A percentile compares a stretch with the other conserved stretches of the same genome.
phyloP scores from a whole-genome alignment of 2,113 vertebrate species.

The Piliocolobus tephrosceles region DNA sequence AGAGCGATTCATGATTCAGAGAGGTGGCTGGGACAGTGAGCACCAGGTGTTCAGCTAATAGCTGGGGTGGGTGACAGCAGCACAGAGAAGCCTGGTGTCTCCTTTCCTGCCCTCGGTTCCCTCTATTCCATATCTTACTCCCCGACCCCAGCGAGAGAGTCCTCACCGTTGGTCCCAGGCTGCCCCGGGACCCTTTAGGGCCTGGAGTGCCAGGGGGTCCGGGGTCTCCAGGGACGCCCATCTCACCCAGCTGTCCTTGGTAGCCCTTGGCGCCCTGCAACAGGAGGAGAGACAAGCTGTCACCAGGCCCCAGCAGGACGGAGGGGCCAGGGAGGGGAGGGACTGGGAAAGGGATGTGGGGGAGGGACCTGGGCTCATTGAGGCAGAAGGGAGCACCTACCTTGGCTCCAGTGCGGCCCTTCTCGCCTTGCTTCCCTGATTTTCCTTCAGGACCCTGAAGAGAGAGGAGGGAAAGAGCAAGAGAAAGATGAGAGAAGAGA shows the following conservation, averaged over 20 bases:
- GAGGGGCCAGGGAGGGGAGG: neutral
- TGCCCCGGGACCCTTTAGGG: conserved; percentile 97
- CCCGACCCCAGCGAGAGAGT: conserved; percentile 39
- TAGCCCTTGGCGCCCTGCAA: conserved; percentile 95
- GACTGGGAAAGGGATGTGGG: neutral
- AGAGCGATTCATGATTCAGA: neutral
- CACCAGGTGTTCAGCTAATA: fast-evolving
- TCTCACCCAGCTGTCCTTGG: conserved; percentile 95
- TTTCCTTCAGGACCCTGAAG: conserved; percentile 95
- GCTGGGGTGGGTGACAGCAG: fast-evolving
- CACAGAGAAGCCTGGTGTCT: no score
- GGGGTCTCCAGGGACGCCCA: conserved; percentile 89
- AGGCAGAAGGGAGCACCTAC: conserved; percentile 74
- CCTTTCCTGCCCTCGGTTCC: neutral
- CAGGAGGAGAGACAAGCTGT: neutral
- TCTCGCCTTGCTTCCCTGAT: conserved; percentile 93
- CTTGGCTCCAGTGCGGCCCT: conserved; percentile 94
- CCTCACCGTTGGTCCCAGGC: conserved; percentile 95
- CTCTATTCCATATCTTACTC: neutral
- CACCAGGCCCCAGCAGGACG: neutral
- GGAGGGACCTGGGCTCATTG: fast-evolving
- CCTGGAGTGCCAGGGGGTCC: conserved; percentile 92
- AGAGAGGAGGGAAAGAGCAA: neutral
- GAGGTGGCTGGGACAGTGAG: neutral
- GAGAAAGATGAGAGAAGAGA: neutral